Conservation (phyloP, 2,888 invertebrate species). For the Callyntrura sp. region DNA sequence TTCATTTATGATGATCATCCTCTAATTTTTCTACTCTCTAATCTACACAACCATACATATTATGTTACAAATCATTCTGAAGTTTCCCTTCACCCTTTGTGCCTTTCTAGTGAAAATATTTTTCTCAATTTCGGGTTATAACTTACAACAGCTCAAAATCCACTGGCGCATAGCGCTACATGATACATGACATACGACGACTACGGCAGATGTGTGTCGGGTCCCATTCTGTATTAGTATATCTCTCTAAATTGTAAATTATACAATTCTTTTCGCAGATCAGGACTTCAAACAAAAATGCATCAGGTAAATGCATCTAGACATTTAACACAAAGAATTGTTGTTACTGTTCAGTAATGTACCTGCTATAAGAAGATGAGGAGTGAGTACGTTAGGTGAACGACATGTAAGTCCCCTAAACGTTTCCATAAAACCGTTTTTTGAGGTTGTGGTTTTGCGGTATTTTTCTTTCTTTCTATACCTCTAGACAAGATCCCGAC, state of each 20-base stretch:
- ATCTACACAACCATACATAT: too few relatives aligned
- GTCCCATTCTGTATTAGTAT: not conserved
- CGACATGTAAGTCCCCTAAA: constrained; percentile 49
- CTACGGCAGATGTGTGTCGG: too few relatives aligned
- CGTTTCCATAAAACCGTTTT: constrained; percentile 70
- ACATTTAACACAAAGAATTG: constrained; percentile 17
- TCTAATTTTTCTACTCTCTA: too few relatives aligned
- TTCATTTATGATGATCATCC: too few relatives aligned
- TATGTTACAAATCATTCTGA: not conserved
- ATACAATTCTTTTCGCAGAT: not conserved
- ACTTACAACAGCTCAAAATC: constrained; percentile 15
- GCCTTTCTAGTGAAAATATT: not conserved
- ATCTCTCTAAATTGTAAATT: not conserved
- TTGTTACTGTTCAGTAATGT: not conserved
- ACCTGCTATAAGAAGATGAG: not conserved
- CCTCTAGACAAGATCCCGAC: constrained; percentile 56
- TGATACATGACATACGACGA: too few relatives aligned
- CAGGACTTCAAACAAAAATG: constrained; percentile 29
- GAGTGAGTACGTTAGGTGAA: not conserved
- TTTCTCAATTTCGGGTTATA: constrained; percentile 44
- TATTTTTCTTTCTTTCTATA: constrained; percentile 39
- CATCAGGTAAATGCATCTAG: too few relatives aligned
- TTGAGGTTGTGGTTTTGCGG: constrained; percentile 76
- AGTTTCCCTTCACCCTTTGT: not conserved
- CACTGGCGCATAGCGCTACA: not conserved